A percentile compares a stretch with the other conserved stretches of the same genome.
These are phyloP conservation scores for Lordiphosa stackelbergi DNA, from an alignment of 1,140 invertebrate species.

Conservation along the genomic window DNA sequence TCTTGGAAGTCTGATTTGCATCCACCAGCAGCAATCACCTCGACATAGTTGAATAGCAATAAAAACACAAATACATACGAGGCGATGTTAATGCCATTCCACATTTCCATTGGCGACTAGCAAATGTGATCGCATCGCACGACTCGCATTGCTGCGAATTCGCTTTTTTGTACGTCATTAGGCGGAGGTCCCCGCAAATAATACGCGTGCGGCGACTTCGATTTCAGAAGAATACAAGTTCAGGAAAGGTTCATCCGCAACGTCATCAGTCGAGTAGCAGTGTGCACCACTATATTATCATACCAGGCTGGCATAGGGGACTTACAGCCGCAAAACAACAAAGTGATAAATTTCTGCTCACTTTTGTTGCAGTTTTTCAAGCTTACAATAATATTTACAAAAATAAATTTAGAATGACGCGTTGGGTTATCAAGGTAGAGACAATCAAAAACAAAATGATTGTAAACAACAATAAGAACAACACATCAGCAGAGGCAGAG, in stretches of 20 bases:
- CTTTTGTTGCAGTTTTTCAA: neutral
- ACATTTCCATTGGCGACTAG: neutral
- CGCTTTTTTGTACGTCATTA: neutral
- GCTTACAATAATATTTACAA: conserved; percentile 48
- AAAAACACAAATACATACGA: neutral
- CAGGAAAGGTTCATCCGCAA: neutral
- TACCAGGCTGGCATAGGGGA: neutral
- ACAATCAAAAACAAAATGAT: conserved; percentile 58
- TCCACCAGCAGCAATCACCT: conserved; percentile 27
- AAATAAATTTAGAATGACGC: conserved; percentile 48
- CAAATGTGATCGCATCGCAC: conserved; percentile 2
- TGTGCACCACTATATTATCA: neutral
- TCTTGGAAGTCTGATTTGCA: conserved; percentile 2
- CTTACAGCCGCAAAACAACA: conserved; percentile 17
- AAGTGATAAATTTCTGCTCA: conserved; percentile 17
- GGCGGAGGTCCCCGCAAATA: conserved; percentile 2
- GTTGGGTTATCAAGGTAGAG: conserved; percentile 53
- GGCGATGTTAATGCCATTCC: neutral
- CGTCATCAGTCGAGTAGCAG: neutral
- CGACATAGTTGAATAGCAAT: conserved; percentile 36
- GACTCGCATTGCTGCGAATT: conserved; percentile 1
- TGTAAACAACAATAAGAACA: conserved; percentile 36
- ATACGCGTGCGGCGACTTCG: neutral
- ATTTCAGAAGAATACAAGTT: conserved; percentile 4
- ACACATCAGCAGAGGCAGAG: conserved; percentile 13